phyloP scores from a whole-genome alignment of 2,113 vertebrate species.

The Oryzias woworae region DNA sequence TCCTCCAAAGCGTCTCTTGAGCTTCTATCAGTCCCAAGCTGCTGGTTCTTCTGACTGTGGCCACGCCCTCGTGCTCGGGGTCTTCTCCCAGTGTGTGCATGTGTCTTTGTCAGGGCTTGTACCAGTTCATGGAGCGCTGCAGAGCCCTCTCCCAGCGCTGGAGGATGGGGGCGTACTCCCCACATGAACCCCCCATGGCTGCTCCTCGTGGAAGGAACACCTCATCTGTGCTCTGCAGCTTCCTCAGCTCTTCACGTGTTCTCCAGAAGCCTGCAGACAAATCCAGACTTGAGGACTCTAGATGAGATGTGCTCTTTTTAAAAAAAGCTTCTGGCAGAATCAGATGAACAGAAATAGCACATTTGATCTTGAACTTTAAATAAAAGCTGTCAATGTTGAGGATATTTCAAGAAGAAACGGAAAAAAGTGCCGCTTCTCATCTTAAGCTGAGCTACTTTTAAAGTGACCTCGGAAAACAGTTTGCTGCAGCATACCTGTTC shows the following conservation, averaged over 20 bases:
- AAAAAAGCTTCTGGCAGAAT: background rate
- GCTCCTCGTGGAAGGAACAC: conserved; percentile 81
- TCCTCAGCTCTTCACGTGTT: conserved; percentile 86
- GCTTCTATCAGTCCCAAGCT: too few species aligned
- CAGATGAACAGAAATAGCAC: conserved; percentile 39
- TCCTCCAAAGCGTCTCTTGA: too few species aligned
- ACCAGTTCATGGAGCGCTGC: conserved; percentile 85
- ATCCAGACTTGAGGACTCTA: background rate
- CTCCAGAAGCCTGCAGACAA: conserved; percentile 86
- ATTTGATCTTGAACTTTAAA: conserved; percentile 33
- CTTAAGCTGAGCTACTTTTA: too few species aligned
- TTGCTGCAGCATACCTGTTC: conserved; percentile 79
- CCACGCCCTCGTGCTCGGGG: too few species aligned
- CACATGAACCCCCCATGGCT: background rate
- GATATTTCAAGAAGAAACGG: too few species aligned
- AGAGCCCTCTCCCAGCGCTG: conserved; percentile 88
- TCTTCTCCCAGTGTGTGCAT: too few species aligned
- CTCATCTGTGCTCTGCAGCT: conserved; percentile 77
- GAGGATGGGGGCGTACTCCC: conserved; percentile 78
- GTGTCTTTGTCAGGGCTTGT: conserved; percentile 66
- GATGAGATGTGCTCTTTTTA: conserved; percentile 20
- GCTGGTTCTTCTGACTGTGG: too few species aligned
- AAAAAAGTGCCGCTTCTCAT: too few species aligned
- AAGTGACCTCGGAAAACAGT: background rate
- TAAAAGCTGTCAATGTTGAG: conserved; percentile 14